phyloP scores from a whole-genome alignment of 2,113 vertebrate genomes.

The Sinocyclocheilus grahami region DNA sequence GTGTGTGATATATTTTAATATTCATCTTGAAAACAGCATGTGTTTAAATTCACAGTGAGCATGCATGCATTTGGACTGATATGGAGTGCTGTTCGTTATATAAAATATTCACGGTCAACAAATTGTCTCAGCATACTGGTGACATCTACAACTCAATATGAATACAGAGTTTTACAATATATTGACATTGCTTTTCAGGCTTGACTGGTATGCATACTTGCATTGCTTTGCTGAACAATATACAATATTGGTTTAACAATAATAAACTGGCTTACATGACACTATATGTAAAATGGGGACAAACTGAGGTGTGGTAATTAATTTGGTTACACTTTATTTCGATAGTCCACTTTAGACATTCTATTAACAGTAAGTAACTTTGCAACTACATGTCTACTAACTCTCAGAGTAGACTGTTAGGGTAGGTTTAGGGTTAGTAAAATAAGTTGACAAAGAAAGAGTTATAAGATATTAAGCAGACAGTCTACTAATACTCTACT shows the following conservation, averaged over 20 bases:
- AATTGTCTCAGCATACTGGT: neutral
- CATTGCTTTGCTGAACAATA: neutral
- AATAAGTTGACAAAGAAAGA: too few species aligned
- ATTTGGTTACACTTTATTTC: too few species aligned
- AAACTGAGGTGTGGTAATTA: neutral
- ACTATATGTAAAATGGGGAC: neutral
- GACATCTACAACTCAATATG: neutral
- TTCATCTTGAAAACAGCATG: constrained; percentile 48
- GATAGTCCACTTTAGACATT: too few species aligned
- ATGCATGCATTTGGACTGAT: neutral
- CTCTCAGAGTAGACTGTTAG: too few species aligned
- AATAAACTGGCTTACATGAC: neutral
- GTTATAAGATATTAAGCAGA: too few species aligned
- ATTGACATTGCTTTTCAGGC: constrained; percentile 1
- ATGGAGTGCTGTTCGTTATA: neutral
- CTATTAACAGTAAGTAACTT: too few species aligned
- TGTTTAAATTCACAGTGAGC: constrained; percentile 21
- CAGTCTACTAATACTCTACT: too few species aligned
- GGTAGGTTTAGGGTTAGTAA: too few species aligned
- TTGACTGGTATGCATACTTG: neutral
- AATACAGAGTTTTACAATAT: neutral
- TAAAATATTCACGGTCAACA: constrained; percentile 1
- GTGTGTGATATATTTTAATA: constrained; percentile 27
- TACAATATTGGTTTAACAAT: constrained; percentile 11
- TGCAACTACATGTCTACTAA: too few species aligned